Percentiles rank a stretch among this genome's conserved stretches.
Evolutionary conservation across 2,113 vertebrate genomes (phyloP).

Genomic region (Corvus moneduloides): DNA sequence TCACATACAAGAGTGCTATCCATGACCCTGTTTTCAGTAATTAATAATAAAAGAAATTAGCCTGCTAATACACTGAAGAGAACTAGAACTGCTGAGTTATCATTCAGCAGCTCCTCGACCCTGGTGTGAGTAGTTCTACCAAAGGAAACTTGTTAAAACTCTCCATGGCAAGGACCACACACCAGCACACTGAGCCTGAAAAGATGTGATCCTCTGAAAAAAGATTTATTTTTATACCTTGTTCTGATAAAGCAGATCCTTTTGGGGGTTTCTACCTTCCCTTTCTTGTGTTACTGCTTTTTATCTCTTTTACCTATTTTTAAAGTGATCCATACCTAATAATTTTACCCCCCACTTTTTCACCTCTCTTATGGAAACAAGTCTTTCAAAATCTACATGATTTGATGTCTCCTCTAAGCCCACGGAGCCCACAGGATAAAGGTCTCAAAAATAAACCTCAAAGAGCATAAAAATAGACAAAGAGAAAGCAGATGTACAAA

Average conservation of each 20-base stretch:
- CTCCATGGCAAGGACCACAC: not conserved
- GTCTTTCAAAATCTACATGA: not conserved
- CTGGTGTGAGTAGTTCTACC: not conserved
- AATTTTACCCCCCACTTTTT: not conserved
- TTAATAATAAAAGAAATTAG: not conserved
- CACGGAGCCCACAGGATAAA: not conserved
- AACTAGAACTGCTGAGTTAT: not conserved
- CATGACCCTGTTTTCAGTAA: not conserved
- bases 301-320: not conserved
- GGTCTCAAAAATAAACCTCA: not conserved
- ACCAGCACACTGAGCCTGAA: too few relatives aligned
- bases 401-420: not conserved
- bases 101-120: not conserved
- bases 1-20: not conserved
- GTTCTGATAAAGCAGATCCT: not conserved
- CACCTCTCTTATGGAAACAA: not conserved
- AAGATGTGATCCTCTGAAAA: not conserved
- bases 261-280: not conserved
- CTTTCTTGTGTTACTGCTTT: not conserved
- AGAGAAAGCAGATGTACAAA: not conserved
- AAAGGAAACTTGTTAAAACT: not conserved
- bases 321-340: not conserved
- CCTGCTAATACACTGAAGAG: not conserved
- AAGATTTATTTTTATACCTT: rapidly evolving
- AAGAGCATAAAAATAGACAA: not conserved